phyloP scores from a whole-genome alignment of 1,140 invertebrate species.

The Andricus grossulariae region DNA sequence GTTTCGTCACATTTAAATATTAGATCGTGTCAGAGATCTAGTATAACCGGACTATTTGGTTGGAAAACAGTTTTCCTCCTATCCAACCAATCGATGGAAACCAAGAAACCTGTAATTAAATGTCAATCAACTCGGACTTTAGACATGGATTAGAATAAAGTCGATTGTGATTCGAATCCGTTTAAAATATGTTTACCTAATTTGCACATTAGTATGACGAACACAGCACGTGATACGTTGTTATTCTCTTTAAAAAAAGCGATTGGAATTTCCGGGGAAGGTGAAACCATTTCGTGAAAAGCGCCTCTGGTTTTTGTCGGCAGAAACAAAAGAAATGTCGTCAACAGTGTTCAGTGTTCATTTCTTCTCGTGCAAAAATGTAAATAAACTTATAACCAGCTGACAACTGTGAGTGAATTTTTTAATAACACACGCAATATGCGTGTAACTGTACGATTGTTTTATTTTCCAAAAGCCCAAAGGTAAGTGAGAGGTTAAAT shows the following conservation, averaged over 20 bases:
- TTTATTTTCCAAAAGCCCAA: constrained; percentile 55
- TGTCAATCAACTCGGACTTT: constrained; percentile 24
- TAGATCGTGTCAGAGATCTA: no score
- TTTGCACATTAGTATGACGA: background rate
- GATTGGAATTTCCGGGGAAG: background rate
- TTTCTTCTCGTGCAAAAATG: constrained; percentile 57
- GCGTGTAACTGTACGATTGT: constrained; percentile 55
- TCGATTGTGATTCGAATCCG: no score
- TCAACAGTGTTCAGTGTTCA: constrained; percentile 52
- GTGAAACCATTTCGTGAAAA: background rate
- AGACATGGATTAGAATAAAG: background rate
- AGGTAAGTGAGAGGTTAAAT: constrained; percentile 53
- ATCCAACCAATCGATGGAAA: constrained; percentile 1
- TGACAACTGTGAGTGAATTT: constrained; percentile 59
- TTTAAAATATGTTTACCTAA: background rate
- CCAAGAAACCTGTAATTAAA: constrained; percentile 6
- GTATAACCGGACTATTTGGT: no score
- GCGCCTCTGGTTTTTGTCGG: constrained; percentile 33
- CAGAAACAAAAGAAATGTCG: constrained; percentile 58
- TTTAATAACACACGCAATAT: constrained; percentile 58
- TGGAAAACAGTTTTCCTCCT: background rate
- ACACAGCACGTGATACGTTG: background rate
- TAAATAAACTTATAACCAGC: constrained; percentile 67
- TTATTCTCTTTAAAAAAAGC: background rate
- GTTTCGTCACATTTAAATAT: no score